These are phyloP conservation scores for Drosophila atroscutellata DNA, from an alignment of 2,888 invertebrate genomes.

Conservation along the genomic window DNA sequence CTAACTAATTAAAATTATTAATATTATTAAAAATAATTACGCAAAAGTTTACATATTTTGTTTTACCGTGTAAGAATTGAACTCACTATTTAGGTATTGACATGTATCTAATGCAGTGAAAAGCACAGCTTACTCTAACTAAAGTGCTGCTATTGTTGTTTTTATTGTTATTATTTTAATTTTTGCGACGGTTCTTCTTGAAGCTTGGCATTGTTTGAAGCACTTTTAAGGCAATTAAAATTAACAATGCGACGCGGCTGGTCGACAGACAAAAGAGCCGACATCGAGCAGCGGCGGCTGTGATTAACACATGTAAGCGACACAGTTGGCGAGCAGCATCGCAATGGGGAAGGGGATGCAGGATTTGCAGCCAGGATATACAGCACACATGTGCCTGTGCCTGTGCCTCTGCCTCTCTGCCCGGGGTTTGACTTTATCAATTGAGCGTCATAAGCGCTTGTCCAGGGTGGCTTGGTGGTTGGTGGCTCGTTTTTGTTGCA, in stretches of 20 bases:
- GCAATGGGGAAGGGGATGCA: slow-evolving; percentile 20
- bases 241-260: slow-evolving; percentile 64
- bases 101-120: background rate
- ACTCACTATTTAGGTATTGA: background rate
- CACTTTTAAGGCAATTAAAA: slow-evolving; percentile 81
- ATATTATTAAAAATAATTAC: background rate
- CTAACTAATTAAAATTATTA: background rate
- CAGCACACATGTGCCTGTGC: slow-evolving; percentile 2
- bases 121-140: slow-evolving; percentile 3
- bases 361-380: slow-evolving; percentile 25
- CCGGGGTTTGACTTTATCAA: slow-evolving; percentile 82
- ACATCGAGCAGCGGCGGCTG: slow-evolving; percentile 64
- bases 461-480: slow-evolving; percentile 63
- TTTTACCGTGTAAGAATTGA: background rate
- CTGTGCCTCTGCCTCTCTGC: slow-evolving; percentile 51
- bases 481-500: slow-evolving; percentile 65
- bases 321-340: slow-evolving; percentile 58
- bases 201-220: slow-evolving; percentile 54
- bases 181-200: slow-evolving; percentile 23
- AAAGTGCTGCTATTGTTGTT: slow-evolving; percentile 14
- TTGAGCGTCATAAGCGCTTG: slow-evolving; percentile 82
- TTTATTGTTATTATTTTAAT: slow-evolving; percentile 8
- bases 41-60: background rate
- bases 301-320: slow-evolving; percentile 81
- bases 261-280: slow-evolving; percentile 63